Percentiles rank a stretch among this genome's conserved stretches.
Conservation (phyloP, 2,797 vertebrate species). For the Distichodus sexfasciatus region DNA sequence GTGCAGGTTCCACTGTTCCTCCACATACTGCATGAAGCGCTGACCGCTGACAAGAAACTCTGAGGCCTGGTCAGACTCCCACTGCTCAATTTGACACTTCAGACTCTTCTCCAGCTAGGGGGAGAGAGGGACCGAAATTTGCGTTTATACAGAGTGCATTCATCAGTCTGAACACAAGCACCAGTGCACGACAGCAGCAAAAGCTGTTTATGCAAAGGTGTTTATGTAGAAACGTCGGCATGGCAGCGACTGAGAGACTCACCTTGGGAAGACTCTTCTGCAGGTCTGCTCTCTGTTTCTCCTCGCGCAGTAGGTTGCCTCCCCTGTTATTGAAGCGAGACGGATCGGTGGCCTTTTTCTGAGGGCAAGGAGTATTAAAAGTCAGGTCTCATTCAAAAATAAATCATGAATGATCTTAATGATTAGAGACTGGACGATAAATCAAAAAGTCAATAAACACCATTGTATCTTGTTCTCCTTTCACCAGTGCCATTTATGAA, state of each 20-base stretch:
- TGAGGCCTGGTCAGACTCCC: constrained; percentile 75
- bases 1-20: constrained; percentile 83
- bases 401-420: too few relatives aligned
- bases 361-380: not conserved
- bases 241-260: constrained; percentile 2
- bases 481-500: too few relatives aligned
- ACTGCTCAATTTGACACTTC: constrained; percentile 77
- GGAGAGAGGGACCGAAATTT: not conserved
- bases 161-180: not conserved
- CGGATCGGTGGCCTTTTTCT: constrained; percentile 90
- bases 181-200: not conserved
- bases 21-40: constrained; percentile 83
- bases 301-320: constrained; percentile 91
- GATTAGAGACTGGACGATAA: too few relatives aligned
- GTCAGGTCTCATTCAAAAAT: not conserved
- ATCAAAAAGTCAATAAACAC: too few relatives aligned
- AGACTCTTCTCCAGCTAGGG: constrained; percentile 87
- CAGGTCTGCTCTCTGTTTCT: constrained; percentile 87
- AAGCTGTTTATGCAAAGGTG: not conserved
- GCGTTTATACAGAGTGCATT: not conserved
- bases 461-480: too few relatives aligned
- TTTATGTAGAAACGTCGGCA: not conserved
- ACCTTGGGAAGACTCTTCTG: constrained; percentile 91
- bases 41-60: constrained; percentile 84
- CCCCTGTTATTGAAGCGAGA: constrained; percentile 88